Percentiles rank a stretch among this genome's conserved stretches.
Conservation (phyloP, 1,140 invertebrate genomes). For the Anastrepha ludens region DNA sequence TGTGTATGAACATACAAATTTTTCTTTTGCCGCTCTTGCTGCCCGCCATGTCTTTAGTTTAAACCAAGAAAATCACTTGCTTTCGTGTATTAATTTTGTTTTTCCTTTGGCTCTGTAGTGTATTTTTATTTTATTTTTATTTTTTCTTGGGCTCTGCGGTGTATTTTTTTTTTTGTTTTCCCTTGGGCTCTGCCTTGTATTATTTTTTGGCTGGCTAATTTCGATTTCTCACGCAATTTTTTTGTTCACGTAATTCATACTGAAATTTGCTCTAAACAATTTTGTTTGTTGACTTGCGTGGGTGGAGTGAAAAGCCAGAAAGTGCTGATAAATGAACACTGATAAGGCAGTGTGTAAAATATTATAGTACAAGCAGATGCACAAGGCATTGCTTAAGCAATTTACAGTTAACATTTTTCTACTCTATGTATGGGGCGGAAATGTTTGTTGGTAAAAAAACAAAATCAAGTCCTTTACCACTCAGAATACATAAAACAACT, state of each 20-base stretch:
- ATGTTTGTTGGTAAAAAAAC: no score
- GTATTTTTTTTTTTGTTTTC: neutral
- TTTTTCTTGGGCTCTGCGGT: neutral
- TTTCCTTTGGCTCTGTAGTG: neutral
- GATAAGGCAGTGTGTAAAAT: neutral
- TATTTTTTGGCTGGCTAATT: constrained; percentile 3
- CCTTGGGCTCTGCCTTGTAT: neutral
- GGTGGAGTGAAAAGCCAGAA: neutral
- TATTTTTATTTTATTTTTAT: neutral
- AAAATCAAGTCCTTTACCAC: no score
- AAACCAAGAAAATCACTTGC: no score
- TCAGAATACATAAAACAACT: neutral
- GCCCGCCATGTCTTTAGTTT: no score
- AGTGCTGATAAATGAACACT: neutral
- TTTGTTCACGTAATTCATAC: neutral
- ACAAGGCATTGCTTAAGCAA: no score
- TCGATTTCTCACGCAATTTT: neutral
- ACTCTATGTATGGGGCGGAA: no score
- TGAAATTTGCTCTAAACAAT: neutral
- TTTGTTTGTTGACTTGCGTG: constrained; percentile 10
- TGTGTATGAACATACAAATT: neutral
- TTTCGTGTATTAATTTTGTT: no score
- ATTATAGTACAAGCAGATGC: no score
- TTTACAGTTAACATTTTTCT: no score
- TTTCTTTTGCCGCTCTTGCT: no score